Evolutionary conservation across 2,888 invertebrate genomes (phyloP).

Genomic region (Torymus auratus): DNA sequence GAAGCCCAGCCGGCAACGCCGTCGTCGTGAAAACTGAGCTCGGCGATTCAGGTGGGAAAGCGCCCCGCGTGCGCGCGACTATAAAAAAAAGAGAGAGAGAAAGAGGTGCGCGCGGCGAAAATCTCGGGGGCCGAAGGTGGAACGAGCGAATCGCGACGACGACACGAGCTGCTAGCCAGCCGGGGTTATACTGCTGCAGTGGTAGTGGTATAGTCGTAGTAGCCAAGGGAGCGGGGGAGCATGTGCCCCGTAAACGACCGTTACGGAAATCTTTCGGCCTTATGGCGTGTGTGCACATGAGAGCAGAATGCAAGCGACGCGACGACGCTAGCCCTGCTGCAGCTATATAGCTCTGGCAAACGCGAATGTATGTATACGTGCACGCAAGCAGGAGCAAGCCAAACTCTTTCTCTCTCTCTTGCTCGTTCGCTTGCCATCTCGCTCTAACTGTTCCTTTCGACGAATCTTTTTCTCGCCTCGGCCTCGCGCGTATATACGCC

Average conservation of each 20-base stretch:
- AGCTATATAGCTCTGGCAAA: too few relatives aligned
- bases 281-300: slow-evolving; percentile 33
- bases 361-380: not conserved
- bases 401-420: slow-evolving; percentile 17
- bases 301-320: slow-evolving; percentile 16
- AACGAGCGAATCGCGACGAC: slow-evolving; percentile 34
- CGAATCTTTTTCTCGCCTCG: slow-evolving; percentile 35
- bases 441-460: slow-evolving; percentile 39
- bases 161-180: not conserved
- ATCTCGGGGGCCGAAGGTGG: slow-evolving; percentile 46
- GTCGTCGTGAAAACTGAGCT: slow-evolving; percentile 28
- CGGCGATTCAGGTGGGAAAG: slow-evolving; percentile 20
- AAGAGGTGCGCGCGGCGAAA: not conserved
- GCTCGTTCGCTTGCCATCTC: not conserved
- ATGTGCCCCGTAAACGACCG: slow-evolving; percentile 52
- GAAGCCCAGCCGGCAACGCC: not conserved
- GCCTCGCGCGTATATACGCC: not conserved
- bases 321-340: not conserved
- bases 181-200: slow-evolving; percentile 34
- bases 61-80: not conserved
- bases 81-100: not conserved
- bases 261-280: slow-evolving; percentile 58
- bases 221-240: not conserved
- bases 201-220: too few relatives aligned
- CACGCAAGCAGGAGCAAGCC: not conserved